Conservation (phyloP, 1,140 invertebrate species). For the Anoplophora glabripennis region DNA sequence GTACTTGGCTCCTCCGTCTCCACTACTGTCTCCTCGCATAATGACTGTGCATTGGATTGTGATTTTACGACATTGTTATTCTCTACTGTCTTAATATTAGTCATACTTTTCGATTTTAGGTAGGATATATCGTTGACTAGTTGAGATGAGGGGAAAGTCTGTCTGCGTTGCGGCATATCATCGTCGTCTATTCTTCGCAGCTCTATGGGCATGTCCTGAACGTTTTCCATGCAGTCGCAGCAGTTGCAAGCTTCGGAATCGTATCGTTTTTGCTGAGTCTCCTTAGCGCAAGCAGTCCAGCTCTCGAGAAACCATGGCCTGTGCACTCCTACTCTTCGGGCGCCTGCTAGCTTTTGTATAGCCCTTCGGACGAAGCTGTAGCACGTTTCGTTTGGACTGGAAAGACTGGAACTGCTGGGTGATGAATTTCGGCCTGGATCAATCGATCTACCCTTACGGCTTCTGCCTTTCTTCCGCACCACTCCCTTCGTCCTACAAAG, state of each 20-base stretch:
- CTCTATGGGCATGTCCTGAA: slow-evolving; percentile 83
- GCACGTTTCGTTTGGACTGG: slow-evolving; percentile 89
- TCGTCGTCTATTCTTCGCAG: slow-evolving; percentile 79
- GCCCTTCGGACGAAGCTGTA: slow-evolving; percentile 90
- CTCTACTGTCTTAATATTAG: slow-evolving; percentile 73
- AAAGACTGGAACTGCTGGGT: slow-evolving; percentile 78
- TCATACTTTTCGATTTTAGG: slow-evolving; percentile 75
- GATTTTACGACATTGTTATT: slow-evolving; percentile 52
- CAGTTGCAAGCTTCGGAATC: slow-evolving; percentile 57
- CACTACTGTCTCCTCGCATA: slow-evolving; percentile 8
- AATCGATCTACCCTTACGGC: slow-evolving; percentile 56
- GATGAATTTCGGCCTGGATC: slow-evolving; percentile 60
- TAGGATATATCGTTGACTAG: slow-evolving; percentile 51
- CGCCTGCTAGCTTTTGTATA: slow-evolving; percentile 80
- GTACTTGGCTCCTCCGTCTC: slow-evolving; percentile 11
- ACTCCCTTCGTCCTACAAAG: slow-evolving; percentile 14
- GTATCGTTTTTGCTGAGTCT: slow-evolving; percentile 52
- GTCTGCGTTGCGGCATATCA: slow-evolving; percentile 51
- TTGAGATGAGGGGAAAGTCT: slow-evolving; percentile 54
- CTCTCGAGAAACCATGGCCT: slow-evolving; percentile 77
- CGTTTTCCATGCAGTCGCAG: slow-evolving; percentile 61
- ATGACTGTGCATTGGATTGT: not conserved
- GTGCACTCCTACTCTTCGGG: slow-evolving; percentile 55
- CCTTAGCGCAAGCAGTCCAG: slow-evolving; percentile 64
- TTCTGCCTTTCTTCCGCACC: slow-evolving; percentile 32